These are phyloP conservation scores for Dicyrtomina minuta DNA, from an alignment of 2,888 invertebrate genomes.

Conservation along the genomic window DNA sequence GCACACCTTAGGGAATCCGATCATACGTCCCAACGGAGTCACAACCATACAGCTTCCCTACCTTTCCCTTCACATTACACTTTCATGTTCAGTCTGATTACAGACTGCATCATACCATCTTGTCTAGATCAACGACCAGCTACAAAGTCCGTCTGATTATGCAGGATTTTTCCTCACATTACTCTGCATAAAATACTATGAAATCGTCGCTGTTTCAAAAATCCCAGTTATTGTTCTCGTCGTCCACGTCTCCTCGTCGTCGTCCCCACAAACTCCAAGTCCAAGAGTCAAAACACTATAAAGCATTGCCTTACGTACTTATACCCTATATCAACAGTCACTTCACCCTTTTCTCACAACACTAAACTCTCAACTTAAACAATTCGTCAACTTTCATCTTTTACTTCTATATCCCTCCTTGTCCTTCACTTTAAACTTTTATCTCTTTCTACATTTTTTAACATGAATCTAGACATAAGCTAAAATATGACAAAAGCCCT, in stretches of 20 bases:
- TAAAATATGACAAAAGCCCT: too few relatives aligned
- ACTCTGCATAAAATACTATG: constrained; percentile 33
- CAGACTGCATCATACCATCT: constrained; percentile 33
- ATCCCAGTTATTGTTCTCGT: constrained; percentile 21
- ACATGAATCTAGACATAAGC: too few relatives aligned
- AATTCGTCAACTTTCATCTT: too few relatives aligned
- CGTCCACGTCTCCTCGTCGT: too few relatives aligned
- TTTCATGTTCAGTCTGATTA: constrained; percentile 44
- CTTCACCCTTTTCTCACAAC: too few relatives aligned
- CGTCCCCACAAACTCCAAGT: not conserved
- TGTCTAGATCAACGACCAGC: constrained; percentile 18
- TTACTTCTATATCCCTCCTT: too few relatives aligned
- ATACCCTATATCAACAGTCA: too few relatives aligned
- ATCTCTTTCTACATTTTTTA: too few relatives aligned
- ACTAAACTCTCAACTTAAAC: too few relatives aligned
- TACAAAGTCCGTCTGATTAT: constrained; percentile 37
- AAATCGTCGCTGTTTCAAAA: constrained; percentile 23
- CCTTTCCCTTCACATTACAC: constrained; percentile 31
- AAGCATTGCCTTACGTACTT: too few relatives aligned
- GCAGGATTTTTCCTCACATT: constrained; percentile 36
- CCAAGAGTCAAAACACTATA: constrained; percentile 6
- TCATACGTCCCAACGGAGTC: constrained; percentile 47
- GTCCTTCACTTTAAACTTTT: too few relatives aligned
- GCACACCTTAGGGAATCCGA: constrained; percentile 47
- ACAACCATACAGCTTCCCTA: constrained; percentile 39